phyloP scores from a whole-genome alignment of 2,888 invertebrate genomes.

The Lymantria monacha region DNA sequence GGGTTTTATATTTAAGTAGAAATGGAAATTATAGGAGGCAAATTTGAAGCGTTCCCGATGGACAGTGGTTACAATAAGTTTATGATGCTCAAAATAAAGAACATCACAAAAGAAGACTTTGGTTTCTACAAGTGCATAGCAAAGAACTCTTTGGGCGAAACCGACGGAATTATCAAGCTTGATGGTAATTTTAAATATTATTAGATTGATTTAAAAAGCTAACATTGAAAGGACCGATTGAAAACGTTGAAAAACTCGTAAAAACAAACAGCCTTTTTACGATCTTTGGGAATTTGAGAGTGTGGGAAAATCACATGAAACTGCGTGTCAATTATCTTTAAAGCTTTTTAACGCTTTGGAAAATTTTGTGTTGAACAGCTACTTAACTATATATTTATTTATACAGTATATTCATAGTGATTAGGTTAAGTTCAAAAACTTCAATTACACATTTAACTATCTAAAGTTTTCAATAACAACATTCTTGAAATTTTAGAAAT shows the following conservation, averaged over 20 bases:
- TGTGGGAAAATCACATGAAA: constrained; percentile 36
- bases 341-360: constrained; percentile 21
- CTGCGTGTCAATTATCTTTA: constrained; percentile 33
- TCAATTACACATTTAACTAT: neutral
- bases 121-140: constrained; percentile 96
- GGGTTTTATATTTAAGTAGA: constrained; percentile 82
- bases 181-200: constrained; percentile 85
- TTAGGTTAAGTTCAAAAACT: neutral
- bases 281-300: constrained; percentile 32
- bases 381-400: neutral
- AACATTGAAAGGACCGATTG: constrained; percentile 17
- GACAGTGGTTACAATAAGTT: constrained; percentile 95
- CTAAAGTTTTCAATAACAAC: neutral
- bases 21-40: constrained; percentile 90
- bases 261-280: constrained; percentile 35
- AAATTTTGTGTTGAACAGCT: neutral
- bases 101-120: constrained; percentile 90
- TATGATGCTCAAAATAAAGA: constrained; percentile 95
- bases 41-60: constrained; percentile 93
- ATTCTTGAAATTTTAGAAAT: constrained; percentile 84
- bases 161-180: constrained; percentile 94
- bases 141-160: constrained; percentile 94
- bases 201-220: constrained; percentile 35
- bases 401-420: neutral
- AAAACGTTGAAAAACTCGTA: constrained; percentile 34